A percentile compares a stretch with the other conserved stretches of the same genome.
Evolutionary conservation across 2,113 vertebrate species (phyloP).

Genomic region (Empidonax traillii): DNA sequence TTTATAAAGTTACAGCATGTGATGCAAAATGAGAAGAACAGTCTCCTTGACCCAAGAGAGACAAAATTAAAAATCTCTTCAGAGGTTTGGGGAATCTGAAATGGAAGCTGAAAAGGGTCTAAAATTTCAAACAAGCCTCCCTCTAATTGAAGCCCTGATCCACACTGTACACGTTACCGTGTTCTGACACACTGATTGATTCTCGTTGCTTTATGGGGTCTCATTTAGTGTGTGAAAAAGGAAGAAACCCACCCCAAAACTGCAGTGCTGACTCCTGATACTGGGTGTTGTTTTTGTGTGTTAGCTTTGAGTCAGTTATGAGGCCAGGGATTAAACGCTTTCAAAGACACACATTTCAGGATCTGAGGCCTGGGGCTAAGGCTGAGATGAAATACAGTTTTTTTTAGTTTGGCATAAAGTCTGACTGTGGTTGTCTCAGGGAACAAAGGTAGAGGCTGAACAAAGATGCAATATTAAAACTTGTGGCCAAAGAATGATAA

Average conservation of each 20-base stretch:
- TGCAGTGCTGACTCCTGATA: neutral
- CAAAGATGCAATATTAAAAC: conserved; percentile 35
- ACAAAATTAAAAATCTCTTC: conserved; percentile 11
- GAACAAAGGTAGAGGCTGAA: conserved; percentile 25
- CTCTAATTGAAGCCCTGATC: neutral
- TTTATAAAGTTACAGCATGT: neutral
- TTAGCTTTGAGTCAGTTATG: conserved; percentile 23
- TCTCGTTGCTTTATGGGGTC: neutral
- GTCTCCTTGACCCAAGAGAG: conserved; percentile 37
- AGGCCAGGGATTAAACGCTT: conserved; percentile 43
- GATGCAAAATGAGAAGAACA: neutral
- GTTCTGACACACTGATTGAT: neutral
- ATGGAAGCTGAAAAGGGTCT: neutral
- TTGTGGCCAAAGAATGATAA: conserved; percentile 28
- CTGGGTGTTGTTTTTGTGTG: conserved; percentile 8
- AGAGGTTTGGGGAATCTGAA: conserved; percentile 4
- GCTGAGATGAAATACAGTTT: conserved; percentile 43
- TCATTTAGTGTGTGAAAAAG: neutral
- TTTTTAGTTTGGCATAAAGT: conserved; percentile 14
- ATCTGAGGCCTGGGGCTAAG: conserved; percentile 52
- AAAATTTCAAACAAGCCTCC: neutral
- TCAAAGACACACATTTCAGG: neutral
- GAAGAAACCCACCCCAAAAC: neutral
- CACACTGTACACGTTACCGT: neutral
- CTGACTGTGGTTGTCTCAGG: conserved; percentile 17